phyloP scores from a whole-genome alignment of 2,888 invertebrate genomes.

The Agriopis leucophaearia region DNA sequence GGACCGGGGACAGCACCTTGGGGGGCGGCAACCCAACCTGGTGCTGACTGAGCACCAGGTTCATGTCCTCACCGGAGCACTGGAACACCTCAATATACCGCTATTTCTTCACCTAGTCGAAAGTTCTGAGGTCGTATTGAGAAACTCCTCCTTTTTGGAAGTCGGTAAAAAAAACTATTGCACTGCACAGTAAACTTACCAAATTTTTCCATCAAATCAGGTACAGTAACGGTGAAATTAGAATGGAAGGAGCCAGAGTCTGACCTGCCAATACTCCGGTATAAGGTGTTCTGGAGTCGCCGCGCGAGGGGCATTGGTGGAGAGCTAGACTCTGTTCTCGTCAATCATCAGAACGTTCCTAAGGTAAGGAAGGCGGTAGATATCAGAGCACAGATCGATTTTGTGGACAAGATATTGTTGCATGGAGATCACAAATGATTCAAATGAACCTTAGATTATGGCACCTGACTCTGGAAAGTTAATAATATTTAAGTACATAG shows the following conservation, averaged over 20 bases:
- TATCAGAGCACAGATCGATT: not conserved
- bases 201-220: conserved; percentile 50
- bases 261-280: conserved; percentile 89
- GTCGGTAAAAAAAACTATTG: too few species aligned
- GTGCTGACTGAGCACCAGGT: too few species aligned
- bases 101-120: too few species aligned
- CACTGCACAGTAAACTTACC: not conserved
- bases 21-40: too few species aligned
- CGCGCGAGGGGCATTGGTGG: conserved; percentile 87
- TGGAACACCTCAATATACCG: too few species aligned
- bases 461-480: too few species aligned
- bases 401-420: not conserved
- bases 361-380: conserved; percentile 74
- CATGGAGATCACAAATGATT: not conserved
- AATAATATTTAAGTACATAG: too few species aligned
- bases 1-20: conserved; percentile 79
- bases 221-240: conserved; percentile 86
- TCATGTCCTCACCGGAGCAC: too few species aligned
- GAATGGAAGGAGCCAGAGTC: conserved; percentile 90
- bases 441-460: not conserved
- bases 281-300: conserved; percentile 92
- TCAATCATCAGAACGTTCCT: conserved; percentile 87
- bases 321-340: conserved; percentile 87
- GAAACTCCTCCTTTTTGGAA: too few species aligned
- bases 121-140: too few species aligned